Conservation (phyloP, 2,113 vertebrate genomes). For the Cyprinus carpio region DNA sequence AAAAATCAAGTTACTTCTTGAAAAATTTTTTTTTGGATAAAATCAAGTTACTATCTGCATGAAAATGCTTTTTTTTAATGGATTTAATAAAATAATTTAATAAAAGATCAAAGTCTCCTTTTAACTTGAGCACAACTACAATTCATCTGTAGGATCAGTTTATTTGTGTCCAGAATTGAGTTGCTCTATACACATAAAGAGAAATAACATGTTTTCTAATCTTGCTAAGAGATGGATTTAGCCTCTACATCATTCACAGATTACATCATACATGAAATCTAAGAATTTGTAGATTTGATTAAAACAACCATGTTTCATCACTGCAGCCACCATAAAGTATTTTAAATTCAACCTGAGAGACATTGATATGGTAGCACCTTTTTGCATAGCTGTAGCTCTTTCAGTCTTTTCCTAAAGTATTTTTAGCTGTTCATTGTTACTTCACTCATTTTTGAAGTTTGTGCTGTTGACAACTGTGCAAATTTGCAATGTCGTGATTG, state of each 20-base stretch:
- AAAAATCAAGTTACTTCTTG: no score
- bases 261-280: conserved; percentile 3
- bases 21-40: no score
- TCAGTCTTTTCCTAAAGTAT: conserved; percentile 40
- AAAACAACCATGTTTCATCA: conserved; percentile 46
- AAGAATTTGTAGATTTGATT: conserved; percentile 27
- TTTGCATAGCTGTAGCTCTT: not conserved
- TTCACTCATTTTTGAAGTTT: conserved; percentile 9
- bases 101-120: conserved; percentile 36
- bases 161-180: not conserved
- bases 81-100: not conserved
- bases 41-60: not conserved
- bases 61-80: not conserved
- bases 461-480: not conserved
- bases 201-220: not conserved
- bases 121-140: not conserved
- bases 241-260: not conserved
- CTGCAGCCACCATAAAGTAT: no score
- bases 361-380: no score
- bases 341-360: no score
- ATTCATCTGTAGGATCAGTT: not conserved
- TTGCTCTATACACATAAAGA: not conserved
- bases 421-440: conserved; percentile 19
- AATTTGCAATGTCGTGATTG: conserved; percentile 1
- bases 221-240: not conserved